Evolutionary conservation across 2,113 vertebrate species (phyloP).

Genomic region (Butorides virescens): DNA sequence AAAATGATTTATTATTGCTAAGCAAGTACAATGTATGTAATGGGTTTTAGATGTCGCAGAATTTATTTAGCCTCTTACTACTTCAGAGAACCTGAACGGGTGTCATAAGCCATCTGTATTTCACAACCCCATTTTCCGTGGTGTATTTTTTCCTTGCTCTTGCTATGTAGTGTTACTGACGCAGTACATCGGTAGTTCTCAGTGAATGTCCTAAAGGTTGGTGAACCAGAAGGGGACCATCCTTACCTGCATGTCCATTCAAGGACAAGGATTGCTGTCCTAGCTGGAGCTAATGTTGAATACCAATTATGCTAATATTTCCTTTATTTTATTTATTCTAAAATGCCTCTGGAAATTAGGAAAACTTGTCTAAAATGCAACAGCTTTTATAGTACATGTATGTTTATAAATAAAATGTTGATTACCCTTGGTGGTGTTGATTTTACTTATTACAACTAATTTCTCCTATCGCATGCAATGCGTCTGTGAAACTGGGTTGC

Average conservation of each 20-base stretch:
- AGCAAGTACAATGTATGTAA: constrained; percentile 47
- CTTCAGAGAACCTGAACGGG: constrained; percentile 38
- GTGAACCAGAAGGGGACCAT: constrained; percentile 58
- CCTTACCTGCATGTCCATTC: constrained; percentile 49
- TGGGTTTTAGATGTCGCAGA: constrained; percentile 35
- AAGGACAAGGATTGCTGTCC: constrained; percentile 68
- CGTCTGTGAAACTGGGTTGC: background rate
- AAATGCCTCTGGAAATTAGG: constrained; percentile 88
- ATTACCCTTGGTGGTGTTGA: constrained; percentile 61
- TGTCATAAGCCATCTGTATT: constrained; percentile 49
- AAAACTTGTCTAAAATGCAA: constrained; percentile 87
- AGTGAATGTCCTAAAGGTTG: constrained; percentile 64
- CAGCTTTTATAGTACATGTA: constrained; percentile 95
- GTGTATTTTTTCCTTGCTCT: constrained; percentile 64
- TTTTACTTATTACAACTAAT: background rate
- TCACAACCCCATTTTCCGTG: constrained; percentile 36
- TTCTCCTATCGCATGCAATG: fast-evolving
- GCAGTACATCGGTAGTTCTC: constrained; percentile 69
- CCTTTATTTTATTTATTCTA: constrained; percentile 94
- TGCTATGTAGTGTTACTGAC: constrained; percentile 79
- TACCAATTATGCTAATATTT: constrained; percentile 75
- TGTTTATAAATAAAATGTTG: constrained; percentile 99
- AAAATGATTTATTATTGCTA: constrained; percentile 58
- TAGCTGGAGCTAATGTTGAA: constrained; percentile 67
- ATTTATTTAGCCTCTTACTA: constrained; percentile 48